Percentiles rank a stretch among this genome's conserved stretches.
These are phyloP conservation scores for Agapetus fuscipes DNA, from an alignment of 2,888 invertebrate genomes.

Conservation along the genomic window DNA sequence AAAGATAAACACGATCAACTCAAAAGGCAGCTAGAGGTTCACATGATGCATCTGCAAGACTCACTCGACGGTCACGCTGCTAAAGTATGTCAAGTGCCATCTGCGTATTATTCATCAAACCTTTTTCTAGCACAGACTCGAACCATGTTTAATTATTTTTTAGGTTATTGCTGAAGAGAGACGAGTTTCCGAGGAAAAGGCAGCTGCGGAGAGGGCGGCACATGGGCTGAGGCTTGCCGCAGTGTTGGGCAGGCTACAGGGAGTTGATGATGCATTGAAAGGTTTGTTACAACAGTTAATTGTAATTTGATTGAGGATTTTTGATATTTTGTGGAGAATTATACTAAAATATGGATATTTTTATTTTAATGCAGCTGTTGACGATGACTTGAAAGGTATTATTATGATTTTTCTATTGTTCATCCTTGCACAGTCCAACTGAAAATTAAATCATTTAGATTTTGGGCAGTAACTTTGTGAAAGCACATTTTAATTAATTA, in stretches of 20 bases:
- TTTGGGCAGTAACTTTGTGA: no score
- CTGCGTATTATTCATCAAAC: no score
- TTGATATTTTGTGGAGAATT: no score
- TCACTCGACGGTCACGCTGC: conserved; percentile 53
- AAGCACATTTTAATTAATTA: no score
- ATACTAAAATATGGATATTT: background rate
- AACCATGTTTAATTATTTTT: no score
- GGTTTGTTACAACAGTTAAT: conserved; percentile 44
- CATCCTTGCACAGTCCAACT: no score
- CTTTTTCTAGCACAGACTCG: no score
- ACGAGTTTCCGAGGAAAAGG: conserved; percentile 44
- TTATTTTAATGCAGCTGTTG: conserved; percentile 18
- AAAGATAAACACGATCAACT: conserved; percentile 66
- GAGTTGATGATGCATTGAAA: conserved; percentile 66
- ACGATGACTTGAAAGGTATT: conserved; percentile 22
- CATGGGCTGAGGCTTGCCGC: conserved; percentile 63
- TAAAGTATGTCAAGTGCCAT: no score
- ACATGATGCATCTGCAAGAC: conserved; percentile 70
- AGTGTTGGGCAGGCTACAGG: conserved; percentile 64
- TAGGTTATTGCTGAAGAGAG: no score
- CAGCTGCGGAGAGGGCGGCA: conserved; percentile 55
- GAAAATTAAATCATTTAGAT: no score
- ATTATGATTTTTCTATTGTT: no score
- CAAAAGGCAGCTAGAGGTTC: conserved; percentile 77
- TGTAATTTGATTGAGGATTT: no score